These are phyloP conservation scores for Dolichotis patagonum DNA, from an alignment of 2,113 vertebrate genomes.

Conservation along the genomic window DNA sequence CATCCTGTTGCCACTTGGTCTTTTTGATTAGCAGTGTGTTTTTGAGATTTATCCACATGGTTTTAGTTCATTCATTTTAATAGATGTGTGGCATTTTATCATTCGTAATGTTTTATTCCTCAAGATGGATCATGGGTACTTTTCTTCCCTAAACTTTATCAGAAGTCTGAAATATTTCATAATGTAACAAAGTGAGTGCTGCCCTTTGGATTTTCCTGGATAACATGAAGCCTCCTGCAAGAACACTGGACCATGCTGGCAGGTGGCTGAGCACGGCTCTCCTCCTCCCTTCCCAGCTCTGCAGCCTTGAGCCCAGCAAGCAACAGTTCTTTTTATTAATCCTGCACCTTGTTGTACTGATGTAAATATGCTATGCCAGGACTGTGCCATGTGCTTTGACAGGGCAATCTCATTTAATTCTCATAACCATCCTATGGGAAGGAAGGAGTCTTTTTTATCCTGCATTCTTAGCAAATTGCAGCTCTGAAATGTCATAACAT, in stretches of 20 bases:
- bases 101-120: slow-evolving; percentile 25
- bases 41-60: background rate
- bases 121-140: background rate
- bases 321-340: background rate
- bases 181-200: background rate
- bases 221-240: background rate
- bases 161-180: background rate
- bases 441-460: background rate
- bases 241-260: fast-evolving
- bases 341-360: background rate
- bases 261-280: fast-evolving
- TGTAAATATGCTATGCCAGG: background rate
- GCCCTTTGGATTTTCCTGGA: background rate
- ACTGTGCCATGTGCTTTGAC: background rate
- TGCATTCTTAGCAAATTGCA: background rate
- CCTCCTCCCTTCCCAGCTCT: background rate
- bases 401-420: slow-evolving; percentile 25
- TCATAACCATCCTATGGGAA: background rate
- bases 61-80: slow-evolving; percentile 22
- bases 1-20: background rate
- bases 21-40: background rate
- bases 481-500: background rate
- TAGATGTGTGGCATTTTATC: background rate
- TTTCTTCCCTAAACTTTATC: slow-evolving; percentile 24
- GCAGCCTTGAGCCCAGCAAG: background rate